These are phyloP conservation scores for Cavia aperea DNA, from an alignment of 2,113 vertebrate genomes.

Conservation along the genomic window DNA sequence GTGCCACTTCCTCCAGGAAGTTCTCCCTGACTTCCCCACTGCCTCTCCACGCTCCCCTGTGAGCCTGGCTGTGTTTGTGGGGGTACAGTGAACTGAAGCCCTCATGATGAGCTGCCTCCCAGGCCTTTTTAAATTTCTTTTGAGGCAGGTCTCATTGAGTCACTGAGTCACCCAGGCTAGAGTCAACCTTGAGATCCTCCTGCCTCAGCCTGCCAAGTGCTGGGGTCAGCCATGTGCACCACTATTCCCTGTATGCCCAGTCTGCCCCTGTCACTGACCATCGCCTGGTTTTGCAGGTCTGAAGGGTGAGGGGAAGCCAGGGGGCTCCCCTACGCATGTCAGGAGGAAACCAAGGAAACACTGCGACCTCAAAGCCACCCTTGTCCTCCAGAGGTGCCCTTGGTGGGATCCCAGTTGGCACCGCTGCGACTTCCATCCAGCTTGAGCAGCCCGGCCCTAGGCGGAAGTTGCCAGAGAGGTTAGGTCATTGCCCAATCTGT, in stretches of 20 bases:
- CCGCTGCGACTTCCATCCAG: neutral
- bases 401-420: neutral
- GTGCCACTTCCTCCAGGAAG: neutral
- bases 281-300: neutral
- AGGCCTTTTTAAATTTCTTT: neutral
- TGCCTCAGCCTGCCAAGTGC: neutral
- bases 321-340: too few species aligned
- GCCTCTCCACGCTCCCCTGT: fast-evolving
- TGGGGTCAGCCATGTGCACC: neutral
- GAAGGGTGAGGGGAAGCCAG: neutral
- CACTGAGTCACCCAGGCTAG: neutral
- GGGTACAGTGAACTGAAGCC: neutral
- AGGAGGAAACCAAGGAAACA: neutral
- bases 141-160: neutral
- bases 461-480: conserved; percentile 27
- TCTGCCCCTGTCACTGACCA: neutral
- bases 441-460: too few species aligned
- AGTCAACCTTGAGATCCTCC: neutral
- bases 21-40: neutral
- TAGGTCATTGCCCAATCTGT: neutral
- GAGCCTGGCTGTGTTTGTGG: neutral
- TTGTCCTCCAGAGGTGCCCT: neutral
- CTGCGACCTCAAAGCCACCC: neutral
- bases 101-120: neutral
- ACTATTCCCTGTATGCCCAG: too few species aligned